A percentile compares a stretch with the other conserved stretches of the same genome.
Conservation (phyloP, 2,113 vertebrate species). For the Entelurus aequoreus region DNA sequence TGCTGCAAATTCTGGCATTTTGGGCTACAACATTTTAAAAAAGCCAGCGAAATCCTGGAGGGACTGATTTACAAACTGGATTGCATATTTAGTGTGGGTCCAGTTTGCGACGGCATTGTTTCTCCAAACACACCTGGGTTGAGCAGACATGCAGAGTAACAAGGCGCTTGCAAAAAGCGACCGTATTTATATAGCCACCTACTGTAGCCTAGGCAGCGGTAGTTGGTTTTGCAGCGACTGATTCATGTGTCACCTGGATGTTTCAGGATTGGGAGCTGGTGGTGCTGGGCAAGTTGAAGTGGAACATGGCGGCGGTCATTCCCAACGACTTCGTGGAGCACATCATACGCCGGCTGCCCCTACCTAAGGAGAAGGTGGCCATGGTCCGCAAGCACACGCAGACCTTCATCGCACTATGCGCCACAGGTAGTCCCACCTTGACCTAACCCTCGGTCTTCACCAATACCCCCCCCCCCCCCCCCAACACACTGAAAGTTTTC, state of each 20-base stretch:
- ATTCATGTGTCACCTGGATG: neutral
- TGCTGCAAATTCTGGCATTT: too few species aligned
- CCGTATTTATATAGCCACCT: too few species aligned
- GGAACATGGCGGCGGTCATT: conserved; percentile 91
- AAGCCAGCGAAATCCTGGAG: too few species aligned
- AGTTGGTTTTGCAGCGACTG: too few species aligned
- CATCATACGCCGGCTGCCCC: conserved; percentile 86
- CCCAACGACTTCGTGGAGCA: conserved; percentile 95
- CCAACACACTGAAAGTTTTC: conserved; percentile 46
- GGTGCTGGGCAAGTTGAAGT: conserved; percentile 95
- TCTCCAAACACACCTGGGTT: too few species aligned
- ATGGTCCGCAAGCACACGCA: conserved; percentile 91
- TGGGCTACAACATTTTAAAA: too few species aligned
- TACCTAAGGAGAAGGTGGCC: conserved; percentile 82
- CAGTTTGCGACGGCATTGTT: too few species aligned
- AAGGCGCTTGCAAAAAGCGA: too few species aligned
- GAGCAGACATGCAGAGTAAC: too few species aligned
- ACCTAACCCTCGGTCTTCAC: neutral
- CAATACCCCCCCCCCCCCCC: conserved; percentile 6
- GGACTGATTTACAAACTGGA: too few species aligned
- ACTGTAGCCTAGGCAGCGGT: too few species aligned
- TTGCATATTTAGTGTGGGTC: too few species aligned
- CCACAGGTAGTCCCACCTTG: conserved; percentile 77
- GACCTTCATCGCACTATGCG: conserved; percentile 93
- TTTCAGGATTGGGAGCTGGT: conserved; percentile 92